Conservation (phyloP, 1,140 invertebrate species). For the Pomacea maculata region DNA sequence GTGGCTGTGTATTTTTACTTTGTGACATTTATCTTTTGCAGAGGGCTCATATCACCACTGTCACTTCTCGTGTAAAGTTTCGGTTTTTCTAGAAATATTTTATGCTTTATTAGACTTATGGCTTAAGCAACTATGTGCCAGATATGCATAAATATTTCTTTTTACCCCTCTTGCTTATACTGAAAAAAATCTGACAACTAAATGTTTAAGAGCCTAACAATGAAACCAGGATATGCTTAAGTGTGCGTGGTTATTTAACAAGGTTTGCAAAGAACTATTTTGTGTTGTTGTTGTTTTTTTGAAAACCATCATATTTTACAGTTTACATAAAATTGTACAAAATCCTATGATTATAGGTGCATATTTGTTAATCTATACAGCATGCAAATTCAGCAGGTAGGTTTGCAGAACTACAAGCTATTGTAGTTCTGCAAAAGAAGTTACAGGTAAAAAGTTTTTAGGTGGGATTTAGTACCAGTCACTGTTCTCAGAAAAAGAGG, state of each 20-base stretch:
- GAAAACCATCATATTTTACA: too few relatives aligned
- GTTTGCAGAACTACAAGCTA: too few relatives aligned
- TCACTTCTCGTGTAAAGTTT: slow-evolving; percentile 25
- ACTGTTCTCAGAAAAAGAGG: too few relatives aligned
- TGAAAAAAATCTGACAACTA: not conserved
- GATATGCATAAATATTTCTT: not conserved
- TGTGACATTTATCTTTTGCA: slow-evolving; percentile 18
- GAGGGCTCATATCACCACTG: slow-evolving; percentile 22
- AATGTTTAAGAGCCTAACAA: not conserved
- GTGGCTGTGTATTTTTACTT: too few relatives aligned
- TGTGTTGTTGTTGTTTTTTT: not conserved
- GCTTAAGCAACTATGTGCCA: not conserved
- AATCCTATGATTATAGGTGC: too few relatives aligned
- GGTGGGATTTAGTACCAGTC: too few relatives aligned
- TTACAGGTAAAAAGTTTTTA: too few relatives aligned
- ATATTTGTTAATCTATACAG: too few relatives aligned
- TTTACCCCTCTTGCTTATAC: not conserved
- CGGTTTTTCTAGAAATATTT: slow-evolving; percentile 17
- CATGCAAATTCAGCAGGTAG: too few relatives aligned
- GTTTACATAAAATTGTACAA: too few relatives aligned
- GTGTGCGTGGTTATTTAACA: not conserved
- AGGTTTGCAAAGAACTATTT: not conserved
- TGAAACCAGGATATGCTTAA: not conserved
- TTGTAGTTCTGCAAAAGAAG: too few relatives aligned
- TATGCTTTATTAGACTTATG: slow-evolving; percentile 4